phyloP scores from a whole-genome alignment of 2,797 vertebrate genomes.

The Tarsius wallacei region DNA sequence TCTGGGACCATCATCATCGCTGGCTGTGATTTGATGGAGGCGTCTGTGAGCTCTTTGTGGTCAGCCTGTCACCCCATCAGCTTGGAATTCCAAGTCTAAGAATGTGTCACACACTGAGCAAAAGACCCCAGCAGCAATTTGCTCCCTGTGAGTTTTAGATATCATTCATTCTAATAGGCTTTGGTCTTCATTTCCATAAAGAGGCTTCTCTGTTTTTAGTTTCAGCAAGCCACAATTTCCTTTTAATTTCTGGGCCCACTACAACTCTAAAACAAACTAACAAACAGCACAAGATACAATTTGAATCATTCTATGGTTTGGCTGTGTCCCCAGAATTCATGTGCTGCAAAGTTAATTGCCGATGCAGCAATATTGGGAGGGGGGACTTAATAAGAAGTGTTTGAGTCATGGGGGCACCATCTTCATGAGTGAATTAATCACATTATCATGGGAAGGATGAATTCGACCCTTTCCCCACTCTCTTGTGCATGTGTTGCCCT shows the following conservation, averaged over 20 bases:
- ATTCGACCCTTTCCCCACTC: not conserved
- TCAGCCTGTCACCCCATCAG: not conserved
- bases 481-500: not conserved
- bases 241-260: not conserved
- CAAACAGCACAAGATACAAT: not conserved
- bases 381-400: not conserved
- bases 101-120: not conserved
- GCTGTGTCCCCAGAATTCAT: not conserved
- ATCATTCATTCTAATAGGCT: not conserved
- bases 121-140: not conserved
- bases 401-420: too few species aligned
- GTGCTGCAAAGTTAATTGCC: not conserved
- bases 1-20: not conserved
- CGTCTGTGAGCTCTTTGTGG: not conserved
- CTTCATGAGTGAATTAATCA: not conserved
- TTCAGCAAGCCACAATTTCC: not conserved
- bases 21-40: not conserved
- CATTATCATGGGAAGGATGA: not conserved
- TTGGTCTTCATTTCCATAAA: not conserved
- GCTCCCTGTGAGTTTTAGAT: too few species aligned
- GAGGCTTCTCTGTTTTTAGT: not conserved
- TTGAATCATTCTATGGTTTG: not conserved
- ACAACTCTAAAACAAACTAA: not conserved
- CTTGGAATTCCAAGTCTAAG: not conserved
- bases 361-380: not conserved